Conservation (phyloP, 1,140 invertebrate species). For the Caerostris darwini region DNA sequence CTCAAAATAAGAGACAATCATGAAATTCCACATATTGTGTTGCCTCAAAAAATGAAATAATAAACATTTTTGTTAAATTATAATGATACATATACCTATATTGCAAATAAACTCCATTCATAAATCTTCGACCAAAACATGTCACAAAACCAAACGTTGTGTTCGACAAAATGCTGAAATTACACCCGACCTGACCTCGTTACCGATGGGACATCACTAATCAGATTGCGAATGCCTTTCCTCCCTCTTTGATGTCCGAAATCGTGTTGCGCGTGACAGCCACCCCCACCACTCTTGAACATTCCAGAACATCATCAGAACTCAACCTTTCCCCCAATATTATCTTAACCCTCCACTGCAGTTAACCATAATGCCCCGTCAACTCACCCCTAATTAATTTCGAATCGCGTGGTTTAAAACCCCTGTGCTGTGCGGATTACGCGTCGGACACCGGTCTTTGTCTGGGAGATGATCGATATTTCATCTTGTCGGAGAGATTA, state of each 20-base stretch:
- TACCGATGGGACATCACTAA: background rate
- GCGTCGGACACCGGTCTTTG: background rate
- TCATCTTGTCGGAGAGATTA: background rate
- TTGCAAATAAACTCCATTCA: too few species aligned
- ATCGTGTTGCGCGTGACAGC: background rate
- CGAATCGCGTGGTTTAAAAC: constrained; percentile 4
- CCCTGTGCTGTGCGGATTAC: background rate
- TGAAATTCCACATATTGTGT: too few species aligned
- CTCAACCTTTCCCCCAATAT: background rate
- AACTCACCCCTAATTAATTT: background rate
- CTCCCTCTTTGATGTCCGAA: background rate
- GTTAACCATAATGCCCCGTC: background rate
- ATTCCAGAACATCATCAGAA: background rate
- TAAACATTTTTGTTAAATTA: too few species aligned
- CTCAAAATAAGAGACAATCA: too few species aligned
- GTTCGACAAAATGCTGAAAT: background rate
- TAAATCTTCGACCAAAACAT: too few species aligned
- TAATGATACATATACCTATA: too few species aligned
- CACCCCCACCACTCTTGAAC: background rate
- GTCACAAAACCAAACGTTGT: too few species aligned
- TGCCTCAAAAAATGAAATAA: too few species aligned
- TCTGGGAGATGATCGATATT: background rate
- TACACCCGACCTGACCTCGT: background rate
- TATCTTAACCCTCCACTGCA: background rate
- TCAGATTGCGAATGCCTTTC: background rate